These are phyloP conservation scores for Thunnus maccoyii DNA, from an alignment of 2,113 vertebrate genomes.

Conservation along the genomic window DNA sequence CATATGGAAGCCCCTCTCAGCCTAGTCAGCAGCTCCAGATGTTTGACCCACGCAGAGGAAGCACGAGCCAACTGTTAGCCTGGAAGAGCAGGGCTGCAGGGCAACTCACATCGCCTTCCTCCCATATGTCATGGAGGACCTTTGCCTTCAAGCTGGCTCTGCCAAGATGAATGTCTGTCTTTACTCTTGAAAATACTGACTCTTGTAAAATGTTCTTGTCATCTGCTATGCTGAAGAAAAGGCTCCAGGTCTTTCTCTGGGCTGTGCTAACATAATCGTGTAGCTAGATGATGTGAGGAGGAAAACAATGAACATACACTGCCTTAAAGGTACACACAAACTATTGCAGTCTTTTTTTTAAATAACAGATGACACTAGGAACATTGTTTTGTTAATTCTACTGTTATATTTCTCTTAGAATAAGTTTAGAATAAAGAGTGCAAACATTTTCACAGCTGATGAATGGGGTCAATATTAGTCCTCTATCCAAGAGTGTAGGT, in stretches of 20 bases:
- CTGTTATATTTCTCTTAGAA: not conserved
- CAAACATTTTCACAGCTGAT: not conserved
- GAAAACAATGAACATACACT: conserved; percentile 22
- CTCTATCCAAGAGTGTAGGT: no score
- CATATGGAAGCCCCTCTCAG: conserved; percentile 40
- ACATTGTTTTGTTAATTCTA: not conserved
- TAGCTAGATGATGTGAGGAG: conserved; percentile 3
- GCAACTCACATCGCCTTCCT: conserved; percentile 7
- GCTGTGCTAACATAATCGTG: conserved; percentile 8
- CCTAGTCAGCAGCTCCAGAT: conserved; percentile 55
- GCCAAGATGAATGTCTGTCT: conserved; percentile 23
- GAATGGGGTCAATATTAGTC: no score
- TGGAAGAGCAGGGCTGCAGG: conserved; percentile 7
- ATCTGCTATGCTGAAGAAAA: conserved; percentile 31
- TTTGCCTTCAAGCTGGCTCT: not conserved
- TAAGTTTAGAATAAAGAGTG: no score
- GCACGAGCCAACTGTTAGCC: conserved; percentile 46
- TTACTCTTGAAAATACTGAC: not conserved
- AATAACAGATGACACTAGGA: not conserved
- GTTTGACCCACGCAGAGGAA: conserved; percentile 33
- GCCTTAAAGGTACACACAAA: conserved; percentile 30
- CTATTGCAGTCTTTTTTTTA: not conserved
- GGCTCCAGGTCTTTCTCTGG: conserved; percentile 39
- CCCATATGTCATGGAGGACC: conserved; percentile 42
- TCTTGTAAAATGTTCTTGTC: conserved; percentile 16